Evolutionary conservation across 2,797 vertebrate genomes (phyloP).

Genomic region (Enteromius unitaeniatus): DNA sequence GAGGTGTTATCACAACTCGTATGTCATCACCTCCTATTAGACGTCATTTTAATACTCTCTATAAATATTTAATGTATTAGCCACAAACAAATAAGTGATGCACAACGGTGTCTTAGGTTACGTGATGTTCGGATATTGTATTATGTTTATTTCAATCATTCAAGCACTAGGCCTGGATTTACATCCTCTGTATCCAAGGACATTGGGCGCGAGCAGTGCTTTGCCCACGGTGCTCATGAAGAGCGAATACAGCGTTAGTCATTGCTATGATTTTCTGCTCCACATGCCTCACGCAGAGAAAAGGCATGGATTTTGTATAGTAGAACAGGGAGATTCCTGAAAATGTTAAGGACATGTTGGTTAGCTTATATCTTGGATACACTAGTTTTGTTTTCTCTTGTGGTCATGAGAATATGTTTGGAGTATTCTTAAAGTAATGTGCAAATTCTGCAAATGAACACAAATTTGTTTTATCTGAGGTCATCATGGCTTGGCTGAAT

Average conservation of each 20-base stretch:
- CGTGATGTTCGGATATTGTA: not conserved
- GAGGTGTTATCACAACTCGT: not conserved
- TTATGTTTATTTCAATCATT: conserved; percentile 16
- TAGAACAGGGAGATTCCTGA: not conserved
- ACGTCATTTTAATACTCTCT: not conserved
- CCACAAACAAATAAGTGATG: not conserved
- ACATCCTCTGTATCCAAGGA: conserved; percentile 69
- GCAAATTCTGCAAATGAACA: not conserved
- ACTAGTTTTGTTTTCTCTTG: not conserved
- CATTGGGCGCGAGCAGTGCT: conserved; percentile 66
- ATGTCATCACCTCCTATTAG: not conserved
- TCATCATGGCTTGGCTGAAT: not conserved
- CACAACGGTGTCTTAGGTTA: not conserved
- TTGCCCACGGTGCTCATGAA: conserved; percentile 62
- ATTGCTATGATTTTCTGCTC: conserved; percentile 69
- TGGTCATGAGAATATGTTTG: not conserved
- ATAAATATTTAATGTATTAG: not conserved
- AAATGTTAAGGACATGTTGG: not conserved
- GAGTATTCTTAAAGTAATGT: not conserved
- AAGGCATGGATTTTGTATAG: not conserved
- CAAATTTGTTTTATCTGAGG: not conserved
- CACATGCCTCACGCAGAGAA: conserved; percentile 59
- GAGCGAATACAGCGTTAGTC: conserved; percentile 49
- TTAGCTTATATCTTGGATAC: not conserved
- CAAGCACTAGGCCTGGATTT: conserved; percentile 20